Evolutionary conservation across 2,888 invertebrate species (phyloP), one percentile per base, ranked within the genome.

Genomic region (Mythimna pallens): DNA sequence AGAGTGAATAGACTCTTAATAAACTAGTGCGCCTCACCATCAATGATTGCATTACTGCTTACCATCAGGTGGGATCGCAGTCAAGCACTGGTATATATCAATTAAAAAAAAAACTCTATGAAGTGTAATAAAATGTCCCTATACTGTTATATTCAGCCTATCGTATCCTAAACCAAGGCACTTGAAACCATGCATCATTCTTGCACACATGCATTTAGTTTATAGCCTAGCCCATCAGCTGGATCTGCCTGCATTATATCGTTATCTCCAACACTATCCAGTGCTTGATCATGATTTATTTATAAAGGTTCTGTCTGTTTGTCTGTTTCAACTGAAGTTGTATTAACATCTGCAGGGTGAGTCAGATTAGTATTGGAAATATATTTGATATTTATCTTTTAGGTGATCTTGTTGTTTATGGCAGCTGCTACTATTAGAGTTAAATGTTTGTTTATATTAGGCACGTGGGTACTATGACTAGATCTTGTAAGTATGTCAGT

Each of bases 331-430:
- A 70, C 58, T 68, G 63, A 20, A 68, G 40, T 65, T 65, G 58
- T 66, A 66, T 58, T 67, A 59, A 66, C 82, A 80, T 80, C 65
- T 80, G 80, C 55, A 61, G 40, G 3, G 50, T 78, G 80, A 81
- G 22, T 81, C 80, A 80, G 55, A 66, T 30, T 36, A 22, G 54
- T 67, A 73, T 68, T 80, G 61, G 67, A 62, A 81, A 55, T 80
- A 43, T 17, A 57, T 78, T 78, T 81, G 25, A 54, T 74, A 70
- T 78, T 66, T 25, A 70, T 50, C 65, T 43, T 69, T 67, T 73
- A 10, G 66, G 58, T 67, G 40, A 61, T 58, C 7, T 67, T 25
- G 30, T 58, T 67, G 47, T 81, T 70, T 67, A 78, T 69, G 47
- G 40, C 30, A 55, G 34, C 10, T 65, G 58, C 61, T 76, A 30